These are phyloP conservation scores for Cryptus viduatorius DNA, from an alignment of 2,888 invertebrate genomes.

Conservation along the genomic window DNA sequence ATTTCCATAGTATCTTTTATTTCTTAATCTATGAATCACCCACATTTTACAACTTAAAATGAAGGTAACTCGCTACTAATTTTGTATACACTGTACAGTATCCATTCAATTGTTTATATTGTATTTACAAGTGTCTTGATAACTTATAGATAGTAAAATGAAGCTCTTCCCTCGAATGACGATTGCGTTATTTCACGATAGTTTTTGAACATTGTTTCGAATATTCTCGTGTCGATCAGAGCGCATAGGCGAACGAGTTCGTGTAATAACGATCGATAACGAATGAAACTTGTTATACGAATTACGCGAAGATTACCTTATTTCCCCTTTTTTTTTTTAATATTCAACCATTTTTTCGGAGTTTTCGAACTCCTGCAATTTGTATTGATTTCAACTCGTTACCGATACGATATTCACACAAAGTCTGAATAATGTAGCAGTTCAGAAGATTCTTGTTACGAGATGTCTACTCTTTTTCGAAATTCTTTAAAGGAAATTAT, in stretches of 20 bases:
- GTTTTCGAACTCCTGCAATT: not conserved
- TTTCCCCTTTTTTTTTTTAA: conserved; percentile 9
- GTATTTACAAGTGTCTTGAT: conserved; percentile 59
- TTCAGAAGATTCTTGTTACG: not conserved
- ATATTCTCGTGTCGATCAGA: not conserved
- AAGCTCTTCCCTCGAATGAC: conserved; percentile 42
- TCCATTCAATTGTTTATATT: conserved; percentile 49
- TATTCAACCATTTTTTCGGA: conserved; percentile 5
- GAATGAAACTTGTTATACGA: conserved; percentile 1
- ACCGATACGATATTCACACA: not conserved
- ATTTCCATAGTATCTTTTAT: conserved; percentile 40
- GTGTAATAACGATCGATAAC: not conserved
- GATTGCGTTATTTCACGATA: conserved; percentile 16
- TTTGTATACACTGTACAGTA: conserved; percentile 64
- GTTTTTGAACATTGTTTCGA: conserved; percentile 1
- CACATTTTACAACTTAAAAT: conserved; percentile 59
- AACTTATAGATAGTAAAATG: conserved; percentile 35
- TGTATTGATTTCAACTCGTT: not conserved
- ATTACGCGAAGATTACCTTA: conserved; percentile 1
- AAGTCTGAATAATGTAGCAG: conserved; percentile 1
- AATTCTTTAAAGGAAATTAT: conserved; percentile 36
- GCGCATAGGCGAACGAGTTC: not conserved
- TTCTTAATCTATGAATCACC: conserved; percentile 56
- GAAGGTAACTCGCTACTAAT: conserved; percentile 51
- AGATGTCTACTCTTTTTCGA: not conserved